Evolutionary conservation across 1,140 invertebrate species (phyloP).

Genomic region (Pteromalus puparum): DNA sequence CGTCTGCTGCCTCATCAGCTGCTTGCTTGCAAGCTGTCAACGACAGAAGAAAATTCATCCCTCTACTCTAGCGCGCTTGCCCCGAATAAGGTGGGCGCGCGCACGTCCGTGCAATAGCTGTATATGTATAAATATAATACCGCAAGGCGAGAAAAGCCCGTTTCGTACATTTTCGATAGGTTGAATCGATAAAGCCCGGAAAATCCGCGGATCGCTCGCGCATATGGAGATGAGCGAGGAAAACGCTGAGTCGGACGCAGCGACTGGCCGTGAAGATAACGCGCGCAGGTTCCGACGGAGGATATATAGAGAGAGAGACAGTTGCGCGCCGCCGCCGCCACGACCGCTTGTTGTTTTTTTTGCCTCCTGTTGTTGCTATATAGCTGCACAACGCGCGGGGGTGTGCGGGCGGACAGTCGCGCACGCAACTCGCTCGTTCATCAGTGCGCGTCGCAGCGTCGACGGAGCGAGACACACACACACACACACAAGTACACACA

Average conservation of each 20-base stretch:
- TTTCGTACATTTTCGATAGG: neutral
- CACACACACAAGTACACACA: neutral
- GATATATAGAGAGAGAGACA: too few species aligned
- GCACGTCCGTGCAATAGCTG: too few species aligned
- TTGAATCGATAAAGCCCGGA: slow-evolving; percentile 34
- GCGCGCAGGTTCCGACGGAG: slow-evolving; percentile 13
- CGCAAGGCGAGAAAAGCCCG: neutral
- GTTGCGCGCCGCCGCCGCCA: too few species aligned
- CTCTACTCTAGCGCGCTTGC: neutral
- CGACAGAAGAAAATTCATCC: neutral
- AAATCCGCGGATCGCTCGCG: slow-evolving; percentile 19
- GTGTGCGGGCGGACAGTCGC: neutral
- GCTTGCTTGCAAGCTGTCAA: neutral
- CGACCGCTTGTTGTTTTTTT: too few species aligned
- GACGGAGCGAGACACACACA: neutral
- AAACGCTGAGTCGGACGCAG: neutral
- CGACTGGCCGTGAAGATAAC: neutral
- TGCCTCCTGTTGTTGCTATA: too few species aligned
- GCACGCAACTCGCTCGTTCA: too few species aligned
- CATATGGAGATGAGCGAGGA: neutral
- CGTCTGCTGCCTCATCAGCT: neutral
- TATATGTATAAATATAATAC: too few species aligned
- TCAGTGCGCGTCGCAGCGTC: too few species aligned
- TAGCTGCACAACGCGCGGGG: too few species aligned
- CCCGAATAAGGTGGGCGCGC: neutral